Evolutionary conservation across 2,113 vertebrate genomes (phyloP).

Genomic region (Potamarius usumacintae): DNA sequence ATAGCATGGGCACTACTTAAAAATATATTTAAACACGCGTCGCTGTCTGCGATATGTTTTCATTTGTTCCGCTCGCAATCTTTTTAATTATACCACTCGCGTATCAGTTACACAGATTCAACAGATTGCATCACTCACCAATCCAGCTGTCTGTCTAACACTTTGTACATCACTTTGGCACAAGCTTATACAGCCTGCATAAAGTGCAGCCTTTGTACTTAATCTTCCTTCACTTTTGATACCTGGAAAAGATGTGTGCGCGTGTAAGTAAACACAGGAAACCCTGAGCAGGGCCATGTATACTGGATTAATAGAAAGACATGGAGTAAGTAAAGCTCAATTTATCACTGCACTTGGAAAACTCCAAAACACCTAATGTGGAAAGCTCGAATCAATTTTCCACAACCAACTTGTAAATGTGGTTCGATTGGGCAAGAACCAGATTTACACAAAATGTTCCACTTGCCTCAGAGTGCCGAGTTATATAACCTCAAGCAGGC

Average conservation of each 20-base stretch:
- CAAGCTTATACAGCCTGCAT: background rate
- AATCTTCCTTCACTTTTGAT: background rate
- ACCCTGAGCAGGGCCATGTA: background rate
- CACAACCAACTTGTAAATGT: background rate
- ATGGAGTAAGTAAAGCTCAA: background rate
- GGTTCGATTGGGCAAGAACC: background rate
- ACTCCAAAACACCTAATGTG: background rate
- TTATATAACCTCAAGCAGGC: background rate
- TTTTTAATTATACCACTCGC: background rate
- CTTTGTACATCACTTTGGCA: too few species aligned
- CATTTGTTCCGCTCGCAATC: background rate
- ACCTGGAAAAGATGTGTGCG: background rate
- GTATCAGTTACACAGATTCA: background rate
- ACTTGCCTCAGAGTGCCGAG: background rate
- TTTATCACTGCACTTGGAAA: background rate
- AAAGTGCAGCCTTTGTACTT: background rate
- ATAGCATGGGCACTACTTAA: background rate
- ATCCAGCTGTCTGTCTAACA: background rate
- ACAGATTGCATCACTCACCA: background rate
- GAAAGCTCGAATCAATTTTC: background rate
- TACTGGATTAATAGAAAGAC: background rate
- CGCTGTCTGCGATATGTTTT: background rate
- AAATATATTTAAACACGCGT: background rate
- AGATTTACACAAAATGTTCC: background rate
- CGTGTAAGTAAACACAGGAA: slow-evolving; percentile 5